Evolutionary conservation across 2,888 invertebrate genomes (phyloP), one percentile per base, ranked within the genome.

Genomic region (Protodeltote pygarga): DNA sequence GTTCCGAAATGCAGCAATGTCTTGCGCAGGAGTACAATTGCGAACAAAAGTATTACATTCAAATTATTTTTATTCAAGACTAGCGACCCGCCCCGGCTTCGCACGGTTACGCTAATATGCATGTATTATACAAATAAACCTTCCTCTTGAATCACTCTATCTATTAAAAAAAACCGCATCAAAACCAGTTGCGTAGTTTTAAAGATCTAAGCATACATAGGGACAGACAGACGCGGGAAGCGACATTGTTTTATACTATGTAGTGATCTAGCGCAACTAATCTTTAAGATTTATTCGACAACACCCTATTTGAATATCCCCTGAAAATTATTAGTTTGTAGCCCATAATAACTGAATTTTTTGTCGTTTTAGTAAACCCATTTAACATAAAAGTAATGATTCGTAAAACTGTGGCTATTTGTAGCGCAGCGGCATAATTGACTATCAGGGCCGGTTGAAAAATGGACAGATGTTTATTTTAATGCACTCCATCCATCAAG

Each of bases 381-480:
- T 57, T 55, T 51, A 70, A 51, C 41, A 50, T 51, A 57, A 63
- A 68, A 72, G 55, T 65, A 74, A 76, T 62, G 67, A 64, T 63
- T 63, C 54, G 66, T 63, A 73, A 73, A 77, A 75, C 68, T 65
- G 66, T 57, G 34, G 69, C 67, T 71, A 78, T 74, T 77, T 78
- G 75, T 75, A 72, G 63, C 70, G 17, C 67, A 64, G 70, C 71
- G 53, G 64, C 66, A 61, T 78, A 79, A 77, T 76, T 73, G 77
- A 64, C 68, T 75, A 77, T 73, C 66, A 65, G 68, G 58, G 67
- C 62, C 39, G 60, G 64, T 75, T 78, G 81, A 83, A 79, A 79
- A 77, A 83, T 79, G 70, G 53, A 71, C 73, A 65, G 69, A 71
- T 77, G 73, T 80, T 83, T 81, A 72, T 77, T 80, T 80, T 77